Percentiles rank a stretch among this genome's conserved stretches.
Evolutionary conservation across 1,140 invertebrate species (phyloP).

Genomic region (Drosophila orosa): DNA sequence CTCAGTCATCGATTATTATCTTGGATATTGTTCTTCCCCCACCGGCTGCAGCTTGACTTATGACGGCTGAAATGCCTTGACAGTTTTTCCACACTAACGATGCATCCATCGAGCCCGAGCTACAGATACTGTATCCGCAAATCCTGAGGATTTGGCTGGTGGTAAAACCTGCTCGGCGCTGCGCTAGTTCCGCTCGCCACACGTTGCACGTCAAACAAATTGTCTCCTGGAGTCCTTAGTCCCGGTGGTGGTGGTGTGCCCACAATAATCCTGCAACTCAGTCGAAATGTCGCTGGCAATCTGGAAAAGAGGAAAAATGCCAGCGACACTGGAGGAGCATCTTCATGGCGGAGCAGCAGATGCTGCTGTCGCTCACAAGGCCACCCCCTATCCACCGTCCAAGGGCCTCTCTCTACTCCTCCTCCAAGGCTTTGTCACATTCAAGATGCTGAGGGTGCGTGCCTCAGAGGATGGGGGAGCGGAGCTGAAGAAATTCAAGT

Average conservation of each 20-base stretch:
- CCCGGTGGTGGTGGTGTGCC: slow-evolving; percentile 9
- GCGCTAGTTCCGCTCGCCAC: slow-evolving; percentile 74
- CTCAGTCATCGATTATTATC: slow-evolving; percentile 31
- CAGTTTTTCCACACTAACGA: slow-evolving; percentile 45
- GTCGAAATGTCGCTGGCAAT: slow-evolving; percentile 75
- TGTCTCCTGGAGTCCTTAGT: slow-evolving; percentile 45
- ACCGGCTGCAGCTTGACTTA: slow-evolving; percentile 19
- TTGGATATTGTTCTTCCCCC: slow-evolving; percentile 22
- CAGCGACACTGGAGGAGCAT: slow-evolving; percentile 55
- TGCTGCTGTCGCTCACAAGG: slow-evolving; percentile 74
- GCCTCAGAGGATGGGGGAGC: neutral
- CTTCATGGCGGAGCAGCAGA: slow-evolving; percentile 52
- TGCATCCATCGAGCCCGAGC: slow-evolving; percentile 20
- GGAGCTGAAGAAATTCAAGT: slow-evolving; percentile 73
- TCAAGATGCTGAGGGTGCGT: slow-evolving; percentile 64
- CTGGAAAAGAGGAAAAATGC: slow-evolving; percentile 75
- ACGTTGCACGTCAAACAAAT: slow-evolving; percentile 81
- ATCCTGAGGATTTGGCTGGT: slow-evolving; percentile 34
- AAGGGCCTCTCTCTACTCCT: slow-evolving; percentile 24
- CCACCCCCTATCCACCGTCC: neutral
- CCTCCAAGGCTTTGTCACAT: slow-evolving; percentile 68
- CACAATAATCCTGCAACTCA: slow-evolving; percentile 80
- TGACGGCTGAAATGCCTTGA: slow-evolving; percentile 36
- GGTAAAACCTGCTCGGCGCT: slow-evolving; percentile 49
- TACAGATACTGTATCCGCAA: slow-evolving; percentile 18